Percentiles rank a stretch among this genome's conserved stretches.
Conservation (phyloP, 2,797 vertebrate species). For the Gorsachius magnificus region DNA sequence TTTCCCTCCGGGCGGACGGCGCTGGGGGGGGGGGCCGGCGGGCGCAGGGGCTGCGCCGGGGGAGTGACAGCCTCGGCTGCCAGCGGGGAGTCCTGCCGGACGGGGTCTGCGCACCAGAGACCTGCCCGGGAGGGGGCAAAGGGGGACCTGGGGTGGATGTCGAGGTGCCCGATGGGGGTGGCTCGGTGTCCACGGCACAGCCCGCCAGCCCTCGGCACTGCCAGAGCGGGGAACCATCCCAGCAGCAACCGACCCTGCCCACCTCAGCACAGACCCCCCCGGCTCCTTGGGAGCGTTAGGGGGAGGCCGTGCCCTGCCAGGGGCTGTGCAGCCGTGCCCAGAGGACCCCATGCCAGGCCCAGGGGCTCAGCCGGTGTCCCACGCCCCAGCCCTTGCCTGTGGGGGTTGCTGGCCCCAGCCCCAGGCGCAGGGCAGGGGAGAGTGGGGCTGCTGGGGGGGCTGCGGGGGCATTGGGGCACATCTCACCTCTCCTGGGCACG, state of each 20-base stretch:
- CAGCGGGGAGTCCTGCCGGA: neutral
- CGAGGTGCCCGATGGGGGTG: neutral
- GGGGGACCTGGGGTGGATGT: neutral
- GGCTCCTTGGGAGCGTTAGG: neutral
- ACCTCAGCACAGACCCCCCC: neutral
- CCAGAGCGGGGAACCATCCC: neutral
- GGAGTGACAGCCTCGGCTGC: neutral
- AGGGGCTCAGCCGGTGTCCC: neutral
- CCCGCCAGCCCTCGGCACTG: neutral
- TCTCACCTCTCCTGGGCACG: neutral
- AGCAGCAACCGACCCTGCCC: neutral
- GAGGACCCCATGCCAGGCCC: too few species aligned
- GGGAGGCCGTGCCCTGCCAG: neutral
- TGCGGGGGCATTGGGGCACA: fast-evolving
- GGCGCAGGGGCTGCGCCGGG: fast-evolving
- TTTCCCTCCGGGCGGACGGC: fast-evolving
- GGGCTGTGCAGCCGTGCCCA: neutral
- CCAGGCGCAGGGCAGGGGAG: neutral
- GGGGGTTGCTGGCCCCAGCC: neutral
- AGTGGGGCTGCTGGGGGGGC: neutral
- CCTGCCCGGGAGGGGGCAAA: neutral
- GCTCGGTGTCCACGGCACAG: neutral
- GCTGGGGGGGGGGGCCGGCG: too few species aligned
- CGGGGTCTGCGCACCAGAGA: neutral
- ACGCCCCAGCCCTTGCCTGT: too few species aligned